Conservation (phyloP, 2,888 invertebrate species). For the Dicranocentrus wangi region DNA sequence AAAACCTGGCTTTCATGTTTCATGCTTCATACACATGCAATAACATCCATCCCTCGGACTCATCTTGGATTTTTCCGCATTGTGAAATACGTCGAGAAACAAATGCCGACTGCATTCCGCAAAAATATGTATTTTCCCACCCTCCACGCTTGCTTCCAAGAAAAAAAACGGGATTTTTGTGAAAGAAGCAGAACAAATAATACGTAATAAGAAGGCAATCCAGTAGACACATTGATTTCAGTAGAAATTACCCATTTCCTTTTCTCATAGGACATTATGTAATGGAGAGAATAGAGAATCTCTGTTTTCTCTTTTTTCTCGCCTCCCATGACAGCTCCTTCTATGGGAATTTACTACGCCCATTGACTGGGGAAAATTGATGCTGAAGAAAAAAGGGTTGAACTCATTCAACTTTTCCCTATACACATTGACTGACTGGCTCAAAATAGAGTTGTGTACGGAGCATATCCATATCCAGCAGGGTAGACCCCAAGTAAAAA, state of each 20-base stretch:
- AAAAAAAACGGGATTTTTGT: no score
- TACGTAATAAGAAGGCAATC: not conserved
- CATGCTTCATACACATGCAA: no score
- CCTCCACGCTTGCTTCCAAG: no score
- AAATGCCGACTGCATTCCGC: no score
- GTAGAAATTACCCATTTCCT: conserved; percentile 11
- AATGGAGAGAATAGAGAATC: conserved; percentile 1
- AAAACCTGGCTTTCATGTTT: no score
- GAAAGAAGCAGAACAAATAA: no score
- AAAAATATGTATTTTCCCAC: no score
- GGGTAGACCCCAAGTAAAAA: conserved; percentile 19
- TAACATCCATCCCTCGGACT: no score
- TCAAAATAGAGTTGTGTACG: no score
- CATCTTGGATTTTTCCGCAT: no score
- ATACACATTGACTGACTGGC: not conserved
- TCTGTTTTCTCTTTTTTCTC: not conserved
- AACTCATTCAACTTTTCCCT: not conserved
- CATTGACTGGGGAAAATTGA: conserved; percentile 25
- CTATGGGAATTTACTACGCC: not conserved
- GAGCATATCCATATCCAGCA: not conserved
- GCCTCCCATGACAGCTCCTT: not conserved
- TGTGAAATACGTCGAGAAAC: no score
- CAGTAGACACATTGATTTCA: conserved; percentile 15
- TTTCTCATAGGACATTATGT: conserved; percentile 1
- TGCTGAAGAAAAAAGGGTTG: not conserved